Evolutionary conservation across 2,797 vertebrate genomes (phyloP).

Genomic region (Ctenochaetus hawaiiensis): DNA sequence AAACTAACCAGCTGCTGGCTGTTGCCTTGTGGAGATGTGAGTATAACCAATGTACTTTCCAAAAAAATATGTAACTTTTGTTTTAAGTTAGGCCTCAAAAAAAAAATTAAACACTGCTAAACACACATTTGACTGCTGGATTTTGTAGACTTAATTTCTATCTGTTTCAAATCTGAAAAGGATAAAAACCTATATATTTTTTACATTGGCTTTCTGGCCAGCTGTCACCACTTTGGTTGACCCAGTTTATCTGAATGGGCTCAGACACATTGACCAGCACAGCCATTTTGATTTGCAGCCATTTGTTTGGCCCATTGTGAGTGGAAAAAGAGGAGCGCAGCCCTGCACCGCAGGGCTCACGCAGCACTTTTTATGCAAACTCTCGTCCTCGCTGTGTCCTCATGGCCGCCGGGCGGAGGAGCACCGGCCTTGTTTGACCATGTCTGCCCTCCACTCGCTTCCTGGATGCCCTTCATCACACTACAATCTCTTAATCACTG

Average conservation of each 20-base stretch:
- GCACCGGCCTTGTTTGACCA: conserved; percentile 34
- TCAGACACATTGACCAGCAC: conserved; percentile 69
- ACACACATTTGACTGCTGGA: too few relatives aligned
- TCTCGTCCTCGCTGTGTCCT: conserved; percentile 16
- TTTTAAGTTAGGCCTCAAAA: neutral
- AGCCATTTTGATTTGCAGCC: conserved; percentile 74
- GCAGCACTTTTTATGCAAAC: conserved; percentile 55
- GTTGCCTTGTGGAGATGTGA: too few relatives aligned
- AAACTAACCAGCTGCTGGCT: neutral
- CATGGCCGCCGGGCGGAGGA: conserved; percentile 26
- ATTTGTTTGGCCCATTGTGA: conserved; percentile 67
- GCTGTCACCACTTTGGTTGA: conserved; percentile 73
- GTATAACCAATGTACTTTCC: neutral
- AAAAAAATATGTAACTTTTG: neutral
- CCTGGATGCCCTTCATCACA: conserved; percentile 58
- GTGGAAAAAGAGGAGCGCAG: conserved; percentile 44
- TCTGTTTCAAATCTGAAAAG: neutral
- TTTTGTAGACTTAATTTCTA: neutral
- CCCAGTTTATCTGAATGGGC: conserved; percentile 77
- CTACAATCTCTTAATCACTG: conserved; percentile 67
- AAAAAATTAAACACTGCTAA: neutral
- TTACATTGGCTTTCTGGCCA: conserved; percentile 39
- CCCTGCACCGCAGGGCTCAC: conserved; percentile 28
- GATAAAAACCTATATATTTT: neutral
- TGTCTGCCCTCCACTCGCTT: conserved; percentile 40